Evolutionary conservation across 2,797 vertebrate genomes (phyloP), one percentile per base, ranked within the genome.

Genomic region (Merluccius polli): DNA sequence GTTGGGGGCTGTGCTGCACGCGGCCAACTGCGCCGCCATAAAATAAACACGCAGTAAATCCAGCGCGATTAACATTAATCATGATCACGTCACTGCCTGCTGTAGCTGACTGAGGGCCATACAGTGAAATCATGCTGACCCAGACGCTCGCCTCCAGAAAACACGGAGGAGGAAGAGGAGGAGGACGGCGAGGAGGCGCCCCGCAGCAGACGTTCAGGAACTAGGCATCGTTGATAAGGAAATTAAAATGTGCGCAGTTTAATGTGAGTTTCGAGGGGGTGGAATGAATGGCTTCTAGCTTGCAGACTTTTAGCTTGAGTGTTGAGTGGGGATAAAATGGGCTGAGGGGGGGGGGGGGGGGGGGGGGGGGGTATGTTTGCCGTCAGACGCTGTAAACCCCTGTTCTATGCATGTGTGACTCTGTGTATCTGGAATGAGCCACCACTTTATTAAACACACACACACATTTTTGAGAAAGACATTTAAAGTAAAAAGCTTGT

Each of bases 21-120:
- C 31, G 13, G 82, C 80, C 87, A 88, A 89, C 90, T 91, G 89
- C 81, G 76, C 85, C 85, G 78, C 88, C 83, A 86, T 88, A 91
- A 92, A 92, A 91, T 91, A 93, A 93, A 93, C 90, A 93, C 86
- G 75, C 90, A 87, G 88, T 91, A 91, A 92, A 92, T 92, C 90
- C 90, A 79, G 84, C 79, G 1, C 87, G 91, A 92, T 93, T 91
- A 93, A 79, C 89, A 89, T 88, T 89, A 89, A 93, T 93, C 91
- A 89, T 72, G 85, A 90, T 86, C 90, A 89, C 86, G 89, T 92
- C 90, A 92, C 87, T 76, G 83, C 86, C 88, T 86, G 87, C 87
- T 84, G 27, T 6, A 2, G 78, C 79, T 78, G 77, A 84, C 87
- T 87, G 83, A 84, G 82, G 83, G 75, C 78, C 75, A 72, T 83